A percentile compares a stretch with the other conserved stretches of the same genome.
These are phyloP conservation scores for Phalera bucephala DNA, from an alignment of 2,888 invertebrate species.

Conservation along the genomic window DNA sequence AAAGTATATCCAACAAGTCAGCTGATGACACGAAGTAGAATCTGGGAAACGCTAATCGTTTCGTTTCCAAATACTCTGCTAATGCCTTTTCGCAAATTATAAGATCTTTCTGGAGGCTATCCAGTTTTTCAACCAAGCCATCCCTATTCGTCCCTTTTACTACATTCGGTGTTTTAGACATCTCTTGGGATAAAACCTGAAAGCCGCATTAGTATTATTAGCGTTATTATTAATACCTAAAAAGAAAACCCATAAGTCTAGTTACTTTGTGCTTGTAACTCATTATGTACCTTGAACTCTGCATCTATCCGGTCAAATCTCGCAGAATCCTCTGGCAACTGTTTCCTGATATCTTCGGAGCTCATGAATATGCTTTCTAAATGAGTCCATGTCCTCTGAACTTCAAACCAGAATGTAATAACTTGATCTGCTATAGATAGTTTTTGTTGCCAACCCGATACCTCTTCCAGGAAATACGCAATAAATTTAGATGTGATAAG, in stretches of 20 bases:
- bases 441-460: slow-evolving; percentile 96
- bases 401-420: slow-evolving; percentile 96
- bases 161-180: slow-evolving; percentile 93
- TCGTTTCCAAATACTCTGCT: slow-evolving; percentile 98
- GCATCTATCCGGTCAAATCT: slow-evolving; percentile 95
- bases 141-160: slow-evolving; percentile 94
- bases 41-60: slow-evolving; percentile 96
- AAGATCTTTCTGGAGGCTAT: slow-evolving; percentile 91
- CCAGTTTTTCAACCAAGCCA: slow-evolving; percentile 90
- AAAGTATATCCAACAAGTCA: slow-evolving; percentile 96
- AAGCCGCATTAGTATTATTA: too few species aligned
- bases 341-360: slow-evolving; percentile 97
- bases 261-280: too few species aligned
- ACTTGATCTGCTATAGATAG: slow-evolving; percentile 97
- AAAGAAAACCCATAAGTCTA: too few species aligned
- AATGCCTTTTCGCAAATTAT: slow-evolving; percentile 97
- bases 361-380: slow-evolving; percentile 99
- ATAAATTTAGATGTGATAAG: slow-evolving; percentile 98
- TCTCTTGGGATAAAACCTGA: slow-evolving; percentile 87
- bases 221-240: too few species aligned
- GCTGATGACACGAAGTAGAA: slow-evolving; percentile 99
- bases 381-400: slow-evolving; percentile 98
- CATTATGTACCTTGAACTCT: slow-evolving; percentile 93
- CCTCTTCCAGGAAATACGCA: slow-evolving; percentile 96
- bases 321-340: slow-evolving; percentile 96